Percentiles rank a stretch among this genome's conserved stretches.
phyloP scores from a whole-genome alignment of 1,140 invertebrate species.

The Apis cerana region DNA sequence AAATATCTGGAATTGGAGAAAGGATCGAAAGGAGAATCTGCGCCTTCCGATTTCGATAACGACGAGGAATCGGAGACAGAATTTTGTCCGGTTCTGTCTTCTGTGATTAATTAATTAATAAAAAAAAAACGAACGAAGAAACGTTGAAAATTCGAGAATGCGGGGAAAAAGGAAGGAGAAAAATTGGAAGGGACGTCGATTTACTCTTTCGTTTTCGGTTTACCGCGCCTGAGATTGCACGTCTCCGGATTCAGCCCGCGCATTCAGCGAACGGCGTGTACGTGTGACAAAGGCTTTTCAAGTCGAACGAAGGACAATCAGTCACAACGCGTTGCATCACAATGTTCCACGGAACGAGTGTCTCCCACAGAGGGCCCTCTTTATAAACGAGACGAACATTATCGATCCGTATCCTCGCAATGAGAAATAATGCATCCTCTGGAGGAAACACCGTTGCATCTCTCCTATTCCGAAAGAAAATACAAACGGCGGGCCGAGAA shows the following conservation, averaged over 20 bases:
- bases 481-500: slow-evolving; percentile 5
- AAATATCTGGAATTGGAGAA: slow-evolving; percentile 5
- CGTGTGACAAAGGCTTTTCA: slow-evolving; percentile 33
- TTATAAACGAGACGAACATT: slow-evolving; percentile 10
- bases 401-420: slow-evolving; percentile 38
- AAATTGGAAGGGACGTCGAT: not conserved
- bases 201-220: slow-evolving; percentile 19
- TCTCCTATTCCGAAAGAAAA: not conserved
- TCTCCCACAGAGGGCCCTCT: not conserved
- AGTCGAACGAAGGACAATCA: slow-evolving; percentile 32
- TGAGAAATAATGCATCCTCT: slow-evolving; percentile 40
- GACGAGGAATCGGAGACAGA: too few relatives aligned
- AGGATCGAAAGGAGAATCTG: not conserved
- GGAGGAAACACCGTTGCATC: not conserved
- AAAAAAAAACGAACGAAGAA: too few relatives aligned
- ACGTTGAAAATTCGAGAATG: too few relatives aligned
- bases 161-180: not conserved
- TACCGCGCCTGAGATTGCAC: slow-evolving; percentile 10
- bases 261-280: not conserved
- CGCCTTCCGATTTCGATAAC: too few relatives aligned
- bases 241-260: not conserved
- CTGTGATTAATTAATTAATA: too few relatives aligned
- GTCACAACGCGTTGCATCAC: slow-evolving; percentile 40
- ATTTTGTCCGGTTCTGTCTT: too few relatives aligned
- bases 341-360: slow-evolving; percentile 4